Percentiles rank a stretch among this genome's conserved stretches.
These are phyloP conservation scores for Urocitellus parryii DNA, from an alignment of 2,113 vertebrate species.

Conservation along the genomic window DNA sequence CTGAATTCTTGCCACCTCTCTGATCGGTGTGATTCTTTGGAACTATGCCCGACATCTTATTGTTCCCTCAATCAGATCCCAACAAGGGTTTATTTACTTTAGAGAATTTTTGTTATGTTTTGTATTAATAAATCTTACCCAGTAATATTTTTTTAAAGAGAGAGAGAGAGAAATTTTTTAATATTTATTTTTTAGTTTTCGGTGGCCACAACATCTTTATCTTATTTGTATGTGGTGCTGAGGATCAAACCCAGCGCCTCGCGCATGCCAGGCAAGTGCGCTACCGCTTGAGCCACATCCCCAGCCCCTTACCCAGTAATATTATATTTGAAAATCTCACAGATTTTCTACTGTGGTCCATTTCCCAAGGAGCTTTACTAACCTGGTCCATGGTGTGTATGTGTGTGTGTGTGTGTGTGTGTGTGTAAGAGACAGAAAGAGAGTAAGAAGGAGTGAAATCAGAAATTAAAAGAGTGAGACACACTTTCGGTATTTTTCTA, in stretches of 20 bases:
- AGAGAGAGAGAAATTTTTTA: too few species aligned
- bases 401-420: neutral
- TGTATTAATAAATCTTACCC: neutral
- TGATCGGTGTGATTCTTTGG: neutral
- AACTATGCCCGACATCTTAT: neutral
- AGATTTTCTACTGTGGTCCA: neutral
- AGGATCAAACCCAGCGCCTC: too few species aligned
- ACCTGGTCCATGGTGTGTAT: neutral
- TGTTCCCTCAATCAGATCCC: neutral
- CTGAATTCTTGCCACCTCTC: neutral
- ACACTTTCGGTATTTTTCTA: constrained; percentile 17
- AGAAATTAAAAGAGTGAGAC: constrained; percentile 12
- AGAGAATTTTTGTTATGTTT: neutral
- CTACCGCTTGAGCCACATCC: too few species aligned
- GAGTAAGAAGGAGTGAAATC: neutral
- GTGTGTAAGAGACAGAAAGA: too few species aligned
- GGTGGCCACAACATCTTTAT: too few species aligned
- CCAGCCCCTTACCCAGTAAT: neutral
- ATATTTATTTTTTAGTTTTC: too few species aligned
- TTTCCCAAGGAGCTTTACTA: constrained; percentile 32
- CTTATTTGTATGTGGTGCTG: too few species aligned
- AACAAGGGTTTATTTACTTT: neutral
- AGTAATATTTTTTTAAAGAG: too few species aligned
- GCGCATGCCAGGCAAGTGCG: too few species aligned
- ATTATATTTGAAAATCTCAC: constrained; percentile 35